Conservation (phyloP, 2,113 vertebrate species). For the Toxostoma redivivum region DNA sequence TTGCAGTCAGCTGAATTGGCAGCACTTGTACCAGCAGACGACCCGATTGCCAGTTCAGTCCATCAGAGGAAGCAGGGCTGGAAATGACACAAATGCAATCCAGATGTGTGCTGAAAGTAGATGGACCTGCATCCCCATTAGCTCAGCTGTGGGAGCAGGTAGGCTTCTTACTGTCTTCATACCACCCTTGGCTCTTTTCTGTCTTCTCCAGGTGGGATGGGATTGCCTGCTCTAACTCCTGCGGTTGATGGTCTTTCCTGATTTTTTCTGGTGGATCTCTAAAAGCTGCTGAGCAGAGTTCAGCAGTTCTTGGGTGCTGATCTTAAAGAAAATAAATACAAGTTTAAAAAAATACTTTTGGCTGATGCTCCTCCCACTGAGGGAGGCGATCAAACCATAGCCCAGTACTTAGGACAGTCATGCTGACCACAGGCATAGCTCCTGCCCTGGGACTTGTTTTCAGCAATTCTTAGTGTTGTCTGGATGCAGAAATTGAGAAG, state of each 20-base stretch:
- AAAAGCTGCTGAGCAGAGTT: background rate
- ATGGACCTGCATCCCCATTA: background rate
- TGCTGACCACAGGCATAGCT: background rate
- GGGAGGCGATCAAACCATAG: background rate
- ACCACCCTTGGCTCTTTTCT: rapidly evolving
- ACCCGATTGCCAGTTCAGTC: background rate
- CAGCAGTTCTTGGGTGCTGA: background rate
- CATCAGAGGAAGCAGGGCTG: background rate
- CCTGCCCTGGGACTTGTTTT: background rate
- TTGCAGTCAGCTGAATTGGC: background rate
- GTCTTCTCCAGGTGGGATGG: background rate
- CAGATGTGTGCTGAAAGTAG: background rate
- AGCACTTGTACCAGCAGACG: background rate
- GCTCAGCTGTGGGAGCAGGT: background rate
- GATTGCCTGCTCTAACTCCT: background rate
- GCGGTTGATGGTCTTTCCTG: background rate
- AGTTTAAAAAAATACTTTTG: background rate
- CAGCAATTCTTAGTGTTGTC: background rate
- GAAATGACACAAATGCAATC: background rate
- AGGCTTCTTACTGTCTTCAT: rapidly evolving
- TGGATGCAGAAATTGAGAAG: background rate
- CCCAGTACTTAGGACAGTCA: background rate
- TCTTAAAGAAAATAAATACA: background rate
- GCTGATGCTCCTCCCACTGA: background rate
- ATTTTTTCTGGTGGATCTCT: background rate